Evolutionary conservation across 2,888 invertebrate species (phyloP), one percentile per base, ranked within the genome.

Genomic region (Ornithoptera priamus): DNA sequence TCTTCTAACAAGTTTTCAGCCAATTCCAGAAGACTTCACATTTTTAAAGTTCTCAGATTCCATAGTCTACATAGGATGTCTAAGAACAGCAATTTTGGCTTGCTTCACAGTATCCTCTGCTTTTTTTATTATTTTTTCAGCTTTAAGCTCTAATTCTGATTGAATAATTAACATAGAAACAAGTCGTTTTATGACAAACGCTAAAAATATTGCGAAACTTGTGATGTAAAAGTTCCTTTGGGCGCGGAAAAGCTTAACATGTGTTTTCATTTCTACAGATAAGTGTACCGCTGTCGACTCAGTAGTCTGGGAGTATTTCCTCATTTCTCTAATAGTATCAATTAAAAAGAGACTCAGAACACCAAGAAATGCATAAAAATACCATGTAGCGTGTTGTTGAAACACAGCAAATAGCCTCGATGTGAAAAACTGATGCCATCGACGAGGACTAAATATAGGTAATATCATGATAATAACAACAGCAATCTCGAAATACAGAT

Each of bases 151-250:
- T 18, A 95, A 81, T 72, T 92, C 90, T 39, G 96, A 95, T 83
- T 95, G 95, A 63, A 93, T 92, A 5, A 95, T 93, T 69, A 96
- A 92, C 85, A 96, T 92, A 1, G 85, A 90, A 20, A 95, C 92
- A 61, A 96, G 88, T 65, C 95, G 93, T 39, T 94, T 93, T 69
- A 96, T 94, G 0, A 96, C 94, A 77, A 96, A 93, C 77, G 94
- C 94, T 56, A 96, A 86, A 78, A 96, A 95, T 73, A 97, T 93
- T 15, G 96, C 93, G 85, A 96, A 96, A 20, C 96, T 96, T 74
- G 96, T 95, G 70, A 97, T 96, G 85, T 96, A 96, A 80, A 96
- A 95, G 85, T 97, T 97, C 75, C 96, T 92, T 82, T 97, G 96
- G 2, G 96, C 95, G 74, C 96, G 87, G 83, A 97, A 97, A 67